Evolutionary conservation across 2,888 invertebrate species (phyloP), one percentile per base, ranked within the genome.

Genomic region (Orchesellides sinensis): DNA sequence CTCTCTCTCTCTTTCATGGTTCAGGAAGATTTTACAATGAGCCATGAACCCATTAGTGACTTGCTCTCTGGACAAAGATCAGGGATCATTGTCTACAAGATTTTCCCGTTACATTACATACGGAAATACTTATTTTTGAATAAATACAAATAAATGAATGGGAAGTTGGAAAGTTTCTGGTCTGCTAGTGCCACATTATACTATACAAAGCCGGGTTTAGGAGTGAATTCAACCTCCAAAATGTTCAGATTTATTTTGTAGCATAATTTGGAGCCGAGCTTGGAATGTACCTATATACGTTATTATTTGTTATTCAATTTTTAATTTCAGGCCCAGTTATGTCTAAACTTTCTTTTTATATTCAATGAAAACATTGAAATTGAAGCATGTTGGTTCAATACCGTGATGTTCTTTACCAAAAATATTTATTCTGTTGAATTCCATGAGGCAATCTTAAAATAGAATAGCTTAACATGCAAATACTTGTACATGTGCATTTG

Each of bases 1-100:
- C 69, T 70, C 66, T 54, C 35, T 23, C 72, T 52, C 40, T 23
- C 66, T 77, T 77, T 78, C 70, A 78, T 70, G 78, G 45, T 63
- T 70, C 78, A 70, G 63, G 19, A 35, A 63, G 52, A 59, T 70
- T 70, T 78, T 29, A 78, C 78, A 78, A 78, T 78, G 78, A 78
- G 63, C 61, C 63, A 63, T 69, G 78, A 78, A 78, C 78, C 78
- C 63, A 78, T 78, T 78, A 70, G 78, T 63, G 27, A 17, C 61
- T 78, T 49, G 35, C 25, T 68, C 35, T 49, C 68, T 77, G 69
- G 69, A 69, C 69, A 78, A 78, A 78, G 78, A 78, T 78, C 78
- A 63, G 78, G 78, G 78, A 56, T 19, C 59, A 78, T 78, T 78
- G 78, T 78, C 40, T 78, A 29, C 35, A 56, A 52, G 61, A 69